Base-by-base conservation (phyloP, 35 echinoderm and acorn worm genomes). In the Apostichopus californicus region DNA sequence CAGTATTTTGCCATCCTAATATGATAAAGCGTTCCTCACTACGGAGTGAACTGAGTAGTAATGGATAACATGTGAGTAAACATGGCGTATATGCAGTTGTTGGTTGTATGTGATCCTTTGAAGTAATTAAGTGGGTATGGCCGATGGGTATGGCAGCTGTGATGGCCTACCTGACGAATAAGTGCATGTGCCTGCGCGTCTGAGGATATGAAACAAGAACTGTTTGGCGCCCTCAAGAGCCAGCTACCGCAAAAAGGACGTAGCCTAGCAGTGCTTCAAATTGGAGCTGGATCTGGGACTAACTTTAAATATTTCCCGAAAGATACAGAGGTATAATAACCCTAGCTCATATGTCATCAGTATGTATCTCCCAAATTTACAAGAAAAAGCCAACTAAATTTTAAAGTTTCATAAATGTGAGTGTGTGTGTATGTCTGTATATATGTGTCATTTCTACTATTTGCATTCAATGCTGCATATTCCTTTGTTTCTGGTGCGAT, bases 261-360 rank as follows among this genome's bases (percentile, higher is more conserved):
- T 17, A 83, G 63, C 24, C 20, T 46, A 15, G 24, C 20, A 10
- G 28, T 88, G n/a, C 52, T 87, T 23, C 55, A 66, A 64, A n/a
- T 88, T 18, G 60, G 86, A 28, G 86, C 86, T 63, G 86, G 86
- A 1, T 61, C 86, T 63, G 86, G 86, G 12, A 72, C 18, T 72
- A 88, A 88, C 59, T 88, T 88, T 20, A 54, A 72, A 25, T 71
- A 57, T 57, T 88, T 66, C 58, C 86, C 58, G 11, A 18, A 68
- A 72, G 86, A 18, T 71, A 18, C 79, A 14, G 24, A 82, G 79
- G 79, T 55, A 54, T 13, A 24, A 34, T 26, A 54, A 20, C 12
- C 34, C 34, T 46, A 46, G 34, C 34, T 46, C 3, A 46, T 46
- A 1, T 46, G 34, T 46, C 34, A 46, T 46, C 34, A 46, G 3